Percentiles rank a stretch among this genome's conserved stretches.
Conservation (phyloP, 2,797 vertebrate species). For the Xiphorhynchus erythropygius region DNA sequence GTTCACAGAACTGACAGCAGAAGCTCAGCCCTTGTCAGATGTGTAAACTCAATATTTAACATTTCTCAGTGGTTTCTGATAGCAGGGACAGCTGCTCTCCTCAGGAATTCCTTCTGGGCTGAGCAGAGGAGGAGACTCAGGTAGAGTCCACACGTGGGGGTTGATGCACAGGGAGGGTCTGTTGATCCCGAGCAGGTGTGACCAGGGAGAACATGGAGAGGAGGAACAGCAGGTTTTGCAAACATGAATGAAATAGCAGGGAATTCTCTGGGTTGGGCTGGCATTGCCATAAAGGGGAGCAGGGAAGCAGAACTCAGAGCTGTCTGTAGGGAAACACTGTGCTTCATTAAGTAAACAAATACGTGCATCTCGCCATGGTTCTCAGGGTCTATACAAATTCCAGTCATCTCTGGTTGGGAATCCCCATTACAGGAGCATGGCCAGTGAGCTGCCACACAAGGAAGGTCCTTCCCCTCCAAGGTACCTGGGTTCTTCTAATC, state of each 20-base stretch:
- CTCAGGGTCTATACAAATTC: background rate
- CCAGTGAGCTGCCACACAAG: accelerated
- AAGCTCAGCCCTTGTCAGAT: background rate
- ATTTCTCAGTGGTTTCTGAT: background rate
- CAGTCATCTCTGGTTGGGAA: background rate
- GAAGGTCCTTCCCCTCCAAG: background rate
- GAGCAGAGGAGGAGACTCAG: background rate
- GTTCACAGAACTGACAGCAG: background rate
- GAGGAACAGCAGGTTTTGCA: background rate
- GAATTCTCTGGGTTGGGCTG: background rate
- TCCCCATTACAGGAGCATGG: background rate
- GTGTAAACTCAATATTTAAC: background rate
- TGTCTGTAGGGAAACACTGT: background rate
- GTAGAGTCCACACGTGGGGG: background rate
- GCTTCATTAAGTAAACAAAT: background rate
- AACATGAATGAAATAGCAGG: background rate
- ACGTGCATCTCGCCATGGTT: background rate
- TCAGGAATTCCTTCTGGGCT: background rate
- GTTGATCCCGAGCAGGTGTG: background rate
- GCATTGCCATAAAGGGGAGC: background rate
- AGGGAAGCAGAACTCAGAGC: background rate
- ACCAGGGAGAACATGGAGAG: background rate
- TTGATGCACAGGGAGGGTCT: background rate
- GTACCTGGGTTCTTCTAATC: background rate
- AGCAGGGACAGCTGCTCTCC: background rate